Evolutionary conservation across 2,113 vertebrate genomes (phyloP).

Genomic region (Otolemur garnettii): DNA sequence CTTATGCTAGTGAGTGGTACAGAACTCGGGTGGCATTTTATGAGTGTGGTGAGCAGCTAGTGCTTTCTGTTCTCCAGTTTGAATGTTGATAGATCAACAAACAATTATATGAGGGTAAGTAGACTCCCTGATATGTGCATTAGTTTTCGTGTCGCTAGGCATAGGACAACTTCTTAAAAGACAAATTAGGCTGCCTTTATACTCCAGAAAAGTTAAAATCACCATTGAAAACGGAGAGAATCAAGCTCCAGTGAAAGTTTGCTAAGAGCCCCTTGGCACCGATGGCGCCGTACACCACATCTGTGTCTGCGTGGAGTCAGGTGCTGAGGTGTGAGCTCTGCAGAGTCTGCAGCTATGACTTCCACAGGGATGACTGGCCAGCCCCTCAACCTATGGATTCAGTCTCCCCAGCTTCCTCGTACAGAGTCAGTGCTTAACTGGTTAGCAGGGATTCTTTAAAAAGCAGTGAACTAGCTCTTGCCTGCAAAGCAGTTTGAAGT

Average conservation of each 20-base stretch:
- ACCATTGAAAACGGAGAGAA: conserved; percentile 2
- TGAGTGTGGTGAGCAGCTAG: not conserved
- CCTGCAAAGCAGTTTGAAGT: conserved; percentile 57
- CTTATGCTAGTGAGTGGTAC: not conserved
- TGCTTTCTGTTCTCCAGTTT: conserved; percentile 26
- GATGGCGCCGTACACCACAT: not conserved
- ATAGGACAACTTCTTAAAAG: conserved; percentile 39
- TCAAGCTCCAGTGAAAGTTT: not conserved
- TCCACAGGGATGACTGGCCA: conserved; percentile 28
- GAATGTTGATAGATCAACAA: not conserved
- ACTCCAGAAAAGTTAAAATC: conserved; percentile 2
- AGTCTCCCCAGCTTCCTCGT: conserved; percentile 34
- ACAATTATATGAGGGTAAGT: not conserved
- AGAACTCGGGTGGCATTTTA: not conserved
- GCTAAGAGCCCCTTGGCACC: not conserved
- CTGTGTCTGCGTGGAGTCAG: not conserved
- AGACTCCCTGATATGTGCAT: not conserved
- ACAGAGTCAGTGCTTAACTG: conserved; percentile 57
- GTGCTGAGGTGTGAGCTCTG: not conserved
- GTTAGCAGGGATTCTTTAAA: conserved; percentile 64
- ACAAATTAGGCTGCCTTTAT: not conserved
- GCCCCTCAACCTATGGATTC: not conserved
- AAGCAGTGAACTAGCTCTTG: conserved; percentile 53
- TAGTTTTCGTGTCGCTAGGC: conserved; percentile 4
- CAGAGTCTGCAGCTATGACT: not conserved